These are phyloP conservation scores for Diabrotica undecimpunctata DNA, from an alignment of 1,140 invertebrate genomes.

Conservation along the genomic window DNA sequence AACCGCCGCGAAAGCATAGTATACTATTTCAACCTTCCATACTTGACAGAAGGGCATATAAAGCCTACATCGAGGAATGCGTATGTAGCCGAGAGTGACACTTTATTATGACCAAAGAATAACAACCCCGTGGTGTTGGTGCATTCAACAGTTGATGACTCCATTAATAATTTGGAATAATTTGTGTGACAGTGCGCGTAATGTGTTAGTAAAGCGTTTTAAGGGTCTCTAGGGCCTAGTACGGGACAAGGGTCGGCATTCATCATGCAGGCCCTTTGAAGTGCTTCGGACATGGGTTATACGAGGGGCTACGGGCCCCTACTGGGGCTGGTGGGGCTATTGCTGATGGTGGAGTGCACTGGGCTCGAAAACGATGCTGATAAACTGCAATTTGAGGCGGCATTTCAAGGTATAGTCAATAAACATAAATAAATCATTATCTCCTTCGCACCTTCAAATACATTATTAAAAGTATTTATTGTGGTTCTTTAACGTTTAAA, in stretches of 20 bases:
- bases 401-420: conserved; percentile 37
- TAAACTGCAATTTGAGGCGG: conserved; percentile 39
- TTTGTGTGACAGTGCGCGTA: conserved; percentile 32
- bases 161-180: conserved; percentile 39
- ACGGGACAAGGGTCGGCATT: conserved; percentile 14
- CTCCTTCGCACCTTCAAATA: too few relatives aligned
- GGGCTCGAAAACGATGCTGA: conserved; percentile 29
- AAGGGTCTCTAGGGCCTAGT: conserved; percentile 25
- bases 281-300: conserved; percentile 31
- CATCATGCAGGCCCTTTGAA: conserved; percentile 26
- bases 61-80: conserved; percentile 17
- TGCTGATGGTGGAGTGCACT: conserved; percentile 23
- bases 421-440: too few relatives aligned
- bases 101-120: conserved; percentile 5
- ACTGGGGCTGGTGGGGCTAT: conserved; percentile 29
- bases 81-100: conserved; percentile 10
- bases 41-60: conserved; percentile 26
- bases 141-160: conserved; percentile 39
- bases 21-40: conserved; percentile 38
- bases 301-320: conserved; percentile 25
- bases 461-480: too few relatives aligned
- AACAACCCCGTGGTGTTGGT: background rate
- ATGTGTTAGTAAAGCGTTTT: conserved; percentile 36
- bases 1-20: conserved; percentile 20
- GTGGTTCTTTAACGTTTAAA: too few relatives aligned